Evolutionary conservation across 2,113 vertebrate species (phyloP).

Genomic region (Casuarius casuarius): DNA sequence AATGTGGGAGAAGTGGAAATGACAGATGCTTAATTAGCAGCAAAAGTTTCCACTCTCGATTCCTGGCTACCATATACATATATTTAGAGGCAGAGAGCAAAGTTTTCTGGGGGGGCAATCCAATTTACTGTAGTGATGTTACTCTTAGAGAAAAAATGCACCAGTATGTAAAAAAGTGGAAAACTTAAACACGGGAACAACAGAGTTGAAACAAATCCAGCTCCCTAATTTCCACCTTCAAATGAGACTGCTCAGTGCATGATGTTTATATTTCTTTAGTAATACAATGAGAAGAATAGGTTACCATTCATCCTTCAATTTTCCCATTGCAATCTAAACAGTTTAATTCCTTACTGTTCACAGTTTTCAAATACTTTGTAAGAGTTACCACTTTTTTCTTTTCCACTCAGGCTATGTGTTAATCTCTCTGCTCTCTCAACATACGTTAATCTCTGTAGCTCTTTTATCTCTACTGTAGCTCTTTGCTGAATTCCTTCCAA

Average conservation of each 20-base stretch:
- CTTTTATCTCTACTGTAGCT: neutral
- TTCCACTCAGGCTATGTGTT: neutral
- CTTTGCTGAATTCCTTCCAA: neutral
- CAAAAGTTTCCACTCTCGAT: neutral
- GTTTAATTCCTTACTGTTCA: neutral
- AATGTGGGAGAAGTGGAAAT: neutral
- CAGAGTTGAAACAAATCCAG: neutral
- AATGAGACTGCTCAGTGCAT: neutral
- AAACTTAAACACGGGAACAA: neutral
- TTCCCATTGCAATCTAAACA: neutral
- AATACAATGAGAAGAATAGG: neutral
- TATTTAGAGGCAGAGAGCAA: neutral
- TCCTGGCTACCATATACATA: neutral
- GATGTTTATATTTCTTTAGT: neutral
- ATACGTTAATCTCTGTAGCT: neutral
- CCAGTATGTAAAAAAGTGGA: neutral
- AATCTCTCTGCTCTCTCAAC: neutral
- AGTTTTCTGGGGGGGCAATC: neutral
- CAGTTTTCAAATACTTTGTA: neutral
- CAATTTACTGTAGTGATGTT: neutral
- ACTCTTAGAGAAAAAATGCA: neutral
- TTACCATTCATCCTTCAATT: neutral
- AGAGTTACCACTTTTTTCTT: neutral
- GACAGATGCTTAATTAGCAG: neutral
- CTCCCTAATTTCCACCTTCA: neutral